Conservation (phyloP, 2,113 vertebrate genomes). For the Sinocyclocheilus anophthalmus region DNA sequence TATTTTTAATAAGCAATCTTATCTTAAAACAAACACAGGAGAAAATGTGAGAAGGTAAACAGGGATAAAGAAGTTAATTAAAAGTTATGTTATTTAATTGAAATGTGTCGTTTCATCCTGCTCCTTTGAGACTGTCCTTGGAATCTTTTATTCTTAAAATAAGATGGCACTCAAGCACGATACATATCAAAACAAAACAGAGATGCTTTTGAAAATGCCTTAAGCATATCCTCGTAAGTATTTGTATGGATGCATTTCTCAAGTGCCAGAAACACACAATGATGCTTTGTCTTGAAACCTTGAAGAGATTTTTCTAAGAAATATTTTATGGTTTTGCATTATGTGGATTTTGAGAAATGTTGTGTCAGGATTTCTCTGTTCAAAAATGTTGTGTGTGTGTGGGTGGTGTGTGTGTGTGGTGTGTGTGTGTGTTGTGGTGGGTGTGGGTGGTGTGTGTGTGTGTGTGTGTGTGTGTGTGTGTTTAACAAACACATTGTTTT, state of each 20-base stretch:
- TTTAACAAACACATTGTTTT: too few species aligned
- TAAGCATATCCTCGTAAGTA: constrained; percentile 30
- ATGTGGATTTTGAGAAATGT: constrained; percentile 8
- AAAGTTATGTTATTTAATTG: constrained; percentile 27
- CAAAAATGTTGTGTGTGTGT: too few species aligned
- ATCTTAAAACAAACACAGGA: not conserved
- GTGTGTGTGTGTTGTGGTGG: too few species aligned
- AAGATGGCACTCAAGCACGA: constrained; percentile 23
- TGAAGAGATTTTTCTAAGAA: constrained; percentile 42
- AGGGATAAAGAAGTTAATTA: constrained; percentile 29
- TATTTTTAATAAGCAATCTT: constrained; percentile 11
- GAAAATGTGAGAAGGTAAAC: constrained; percentile 1
- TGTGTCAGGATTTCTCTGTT: constrained; percentile 19
- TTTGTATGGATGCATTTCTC: constrained; percentile 47
- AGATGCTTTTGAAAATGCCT: constrained; percentile 45
- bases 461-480: too few species aligned
- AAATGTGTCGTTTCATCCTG: constrained; percentile 17
- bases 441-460: too few species aligned
- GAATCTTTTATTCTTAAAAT: constrained; percentile 44
- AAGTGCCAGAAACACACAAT: constrained; percentile 39
- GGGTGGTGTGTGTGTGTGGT: too few species aligned
- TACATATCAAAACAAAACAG: constrained; percentile 36
- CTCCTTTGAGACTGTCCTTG: constrained; percentile 51
- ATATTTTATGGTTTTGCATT: constrained; percentile 13
- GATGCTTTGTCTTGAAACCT: constrained; percentile 41